Base-by-base conservation (phyloP, 2,888 invertebrate species). In the Petrolisthes cinctipes region DNA sequence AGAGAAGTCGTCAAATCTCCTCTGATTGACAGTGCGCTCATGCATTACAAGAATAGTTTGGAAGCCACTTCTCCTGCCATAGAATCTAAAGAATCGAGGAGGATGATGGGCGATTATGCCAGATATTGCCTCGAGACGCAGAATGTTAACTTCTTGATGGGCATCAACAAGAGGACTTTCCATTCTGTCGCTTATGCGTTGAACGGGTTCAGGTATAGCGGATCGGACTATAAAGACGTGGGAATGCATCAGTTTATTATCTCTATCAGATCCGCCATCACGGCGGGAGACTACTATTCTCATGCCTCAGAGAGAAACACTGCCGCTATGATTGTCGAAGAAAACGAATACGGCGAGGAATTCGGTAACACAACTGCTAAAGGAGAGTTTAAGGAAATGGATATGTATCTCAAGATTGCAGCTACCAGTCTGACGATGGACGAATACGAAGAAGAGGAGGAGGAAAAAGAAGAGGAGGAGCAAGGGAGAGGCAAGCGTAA, bases 211-310 rank as follows among this genome's bases (percentile, higher is more conserved):
- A 66, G 71, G 4, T 71, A n/a, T 71, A 71, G 14, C 11, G 71
- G 5, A n/a, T 71, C 71, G 20, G 20, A 71, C 71, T 71, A 71
- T 20, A 71, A 71, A 20, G 71, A 71, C n/a, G 71, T 71, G 71
- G 11, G 11, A 17, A 71, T 71, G 17, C 11, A 71, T 71, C 71
- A 71, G 71, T 71, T 71, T 71, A 71, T 71, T 20, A n/a, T 20
- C 20, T 71, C 71, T 5, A 71, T 71, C 71, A 71, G 20, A 20
- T 71, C 71, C n/a, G 66, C 66, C 66, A 14, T 66, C 9, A 14
- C 14, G 66, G 7, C 9, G 9, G 66, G 66, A 66, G 66, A 71
- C 71, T 71, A 71, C 71, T 71, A 71, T 20, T 71, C 71, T 17
- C n/a, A 17, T 20, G 17, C 5, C 71, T 17, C n/a, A 17, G 11